These are phyloP conservation scores for Catharus ustulatus DNA, from an alignment of 2,797 vertebrate species.

Conservation along the genomic window DNA sequence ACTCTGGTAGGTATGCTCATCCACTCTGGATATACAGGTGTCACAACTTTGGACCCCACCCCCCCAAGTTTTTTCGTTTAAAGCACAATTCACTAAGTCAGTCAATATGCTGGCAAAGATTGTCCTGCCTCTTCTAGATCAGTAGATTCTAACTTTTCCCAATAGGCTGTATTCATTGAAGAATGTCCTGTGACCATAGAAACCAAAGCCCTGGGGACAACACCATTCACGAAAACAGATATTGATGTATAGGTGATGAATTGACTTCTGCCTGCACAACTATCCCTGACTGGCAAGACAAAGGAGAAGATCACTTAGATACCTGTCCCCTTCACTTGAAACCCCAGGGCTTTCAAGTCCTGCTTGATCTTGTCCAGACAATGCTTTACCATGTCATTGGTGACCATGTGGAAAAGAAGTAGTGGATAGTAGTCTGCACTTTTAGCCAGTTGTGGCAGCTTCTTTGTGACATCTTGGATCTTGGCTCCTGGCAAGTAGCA, in stretches of 20 bases:
- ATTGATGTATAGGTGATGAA: background rate
- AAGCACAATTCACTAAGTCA: background rate
- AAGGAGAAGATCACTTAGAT: background rate
- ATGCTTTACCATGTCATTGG: background rate
- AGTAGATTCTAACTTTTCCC: background rate
- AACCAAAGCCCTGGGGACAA: background rate
- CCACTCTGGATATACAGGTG: background rate
- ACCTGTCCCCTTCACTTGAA: background rate
- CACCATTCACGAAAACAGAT: background rate
- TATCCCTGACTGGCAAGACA: background rate
- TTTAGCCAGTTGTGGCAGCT: background rate
- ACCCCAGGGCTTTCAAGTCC: background rate
- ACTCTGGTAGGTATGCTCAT: background rate
- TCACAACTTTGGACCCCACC: background rate
- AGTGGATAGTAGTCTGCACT: background rate
- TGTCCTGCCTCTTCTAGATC: background rate
- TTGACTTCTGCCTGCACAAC: background rate
- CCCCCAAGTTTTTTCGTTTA: background rate
- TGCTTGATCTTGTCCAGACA: background rate
- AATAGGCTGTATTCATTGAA: background rate
- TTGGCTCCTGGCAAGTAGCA: background rate
- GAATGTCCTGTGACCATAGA: background rate
- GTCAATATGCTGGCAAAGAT: background rate
- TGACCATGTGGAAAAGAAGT: background rate
- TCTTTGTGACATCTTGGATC: background rate